These are phyloP conservation scores for Polietes domitor DNA, from an alignment of 2,888 invertebrate genomes.

Conservation along the genomic window DNA sequence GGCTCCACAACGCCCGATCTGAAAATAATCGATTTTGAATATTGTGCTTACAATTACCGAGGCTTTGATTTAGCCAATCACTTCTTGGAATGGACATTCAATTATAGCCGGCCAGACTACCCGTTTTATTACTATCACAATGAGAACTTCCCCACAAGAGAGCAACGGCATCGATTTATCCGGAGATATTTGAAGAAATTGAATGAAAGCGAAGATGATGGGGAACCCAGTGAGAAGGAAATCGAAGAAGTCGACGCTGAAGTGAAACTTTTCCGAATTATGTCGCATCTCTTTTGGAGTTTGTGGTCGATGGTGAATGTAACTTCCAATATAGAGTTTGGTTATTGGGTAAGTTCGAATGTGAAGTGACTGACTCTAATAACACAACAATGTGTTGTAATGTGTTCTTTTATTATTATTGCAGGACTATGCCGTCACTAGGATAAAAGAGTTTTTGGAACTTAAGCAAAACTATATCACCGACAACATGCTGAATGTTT, in stretches of 20 bases:
- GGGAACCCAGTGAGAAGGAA: conserved; percentile 82
- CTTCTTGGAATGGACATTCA: conserved; percentile 95
- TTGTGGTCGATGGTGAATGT: conserved; percentile 96
- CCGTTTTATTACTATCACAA: conserved; percentile 89
- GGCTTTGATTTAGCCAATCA: conserved; percentile 97
- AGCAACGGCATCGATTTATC: conserved; percentile 83
- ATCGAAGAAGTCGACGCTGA: conserved; percentile 87
- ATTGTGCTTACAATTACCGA: conserved; percentile 96
- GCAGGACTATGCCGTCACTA: conserved; percentile 77
- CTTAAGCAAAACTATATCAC: conserved; percentile 71
- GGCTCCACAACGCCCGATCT: conserved; percentile 82
- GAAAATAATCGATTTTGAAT: conserved; percentile 95
- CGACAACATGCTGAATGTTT: conserved; percentile 37
- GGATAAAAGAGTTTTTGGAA: conserved; percentile 76
- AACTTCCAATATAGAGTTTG: conserved; percentile 94
- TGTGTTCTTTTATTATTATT: conserved; percentile 37
- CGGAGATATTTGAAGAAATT: conserved; percentile 76
- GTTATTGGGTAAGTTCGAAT: conserved; percentile 90
- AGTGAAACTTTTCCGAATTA: conserved; percentile 91
- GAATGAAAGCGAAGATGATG: conserved; percentile 73
- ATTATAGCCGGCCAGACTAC: conserved; percentile 89
- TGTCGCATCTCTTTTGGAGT: conserved; percentile 96
- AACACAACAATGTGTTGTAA: background rate
- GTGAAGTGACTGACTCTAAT: too few relatives aligned
- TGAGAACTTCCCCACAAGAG: conserved; percentile 87